phyloP scores from a whole-genome alignment of 2,113 vertebrate genomes.

The Leptobrachium leishanense region DNA sequence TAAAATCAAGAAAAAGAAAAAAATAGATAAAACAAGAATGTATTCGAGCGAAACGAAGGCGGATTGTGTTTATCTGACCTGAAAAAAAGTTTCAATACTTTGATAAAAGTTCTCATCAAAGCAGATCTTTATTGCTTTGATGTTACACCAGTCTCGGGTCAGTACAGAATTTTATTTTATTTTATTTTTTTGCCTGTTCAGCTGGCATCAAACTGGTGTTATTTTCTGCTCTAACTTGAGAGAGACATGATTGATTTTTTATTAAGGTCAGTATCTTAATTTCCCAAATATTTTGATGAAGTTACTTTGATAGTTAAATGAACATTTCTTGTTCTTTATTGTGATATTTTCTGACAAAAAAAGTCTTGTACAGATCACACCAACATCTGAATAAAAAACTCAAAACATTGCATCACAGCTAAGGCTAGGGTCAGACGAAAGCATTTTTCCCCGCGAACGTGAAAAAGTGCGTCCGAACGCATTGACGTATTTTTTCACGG shows the following conservation, averaged over 20 bases:
- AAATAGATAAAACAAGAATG: too few relatives aligned
- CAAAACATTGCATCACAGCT: too few relatives aligned
- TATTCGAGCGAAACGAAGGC: background rate
- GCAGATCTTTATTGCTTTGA: constrained; percentile 40
- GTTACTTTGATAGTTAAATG: constrained; percentile 13
- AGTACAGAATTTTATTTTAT: constrained; percentile 2
- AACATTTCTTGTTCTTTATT: background rate
- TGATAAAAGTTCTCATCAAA: constrained; percentile 46
- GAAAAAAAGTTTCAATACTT: constrained; percentile 43
- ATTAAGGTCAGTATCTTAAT: constrained; percentile 45
- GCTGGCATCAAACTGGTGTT: constrained; percentile 8
- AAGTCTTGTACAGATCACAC: too few relatives aligned
- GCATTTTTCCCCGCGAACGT: too few relatives aligned
- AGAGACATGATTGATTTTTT: constrained; percentile 7
- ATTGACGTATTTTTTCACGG: too few relatives aligned
- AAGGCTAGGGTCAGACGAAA: too few relatives aligned
- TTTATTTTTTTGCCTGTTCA: background rate
- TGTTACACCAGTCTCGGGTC: constrained; percentile 40
- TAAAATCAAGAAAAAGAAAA: too few relatives aligned
- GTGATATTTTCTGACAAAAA: too few relatives aligned
- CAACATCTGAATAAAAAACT: too few relatives aligned
- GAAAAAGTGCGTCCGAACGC: too few relatives aligned
- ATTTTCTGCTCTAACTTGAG: constrained; percentile 20
- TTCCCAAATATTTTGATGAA: constrained; percentile 16
- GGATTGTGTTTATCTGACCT: constrained; percentile 35